Evolutionary conservation across 2,888 invertebrate species (phyloP).

Genomic region (Xanthorhoe spadicearia): DNA sequence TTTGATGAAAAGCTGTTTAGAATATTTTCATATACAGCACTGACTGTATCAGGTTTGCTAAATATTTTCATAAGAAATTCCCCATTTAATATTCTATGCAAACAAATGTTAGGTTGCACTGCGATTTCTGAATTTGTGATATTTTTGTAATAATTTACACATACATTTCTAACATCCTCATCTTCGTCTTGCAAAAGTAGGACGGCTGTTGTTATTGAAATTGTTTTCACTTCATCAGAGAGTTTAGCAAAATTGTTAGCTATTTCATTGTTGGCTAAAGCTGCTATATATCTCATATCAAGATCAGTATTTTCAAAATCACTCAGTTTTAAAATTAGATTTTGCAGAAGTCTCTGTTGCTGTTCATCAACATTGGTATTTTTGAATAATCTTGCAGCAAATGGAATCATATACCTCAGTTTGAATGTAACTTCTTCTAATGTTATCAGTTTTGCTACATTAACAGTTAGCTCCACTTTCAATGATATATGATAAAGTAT

Average conservation of each 20-base stretch:
- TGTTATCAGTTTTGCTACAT: constrained; percentile 46
- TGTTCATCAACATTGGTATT: constrained; percentile 38
- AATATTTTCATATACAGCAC: constrained; percentile 55
- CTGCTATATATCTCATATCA: constrained; percentile 71
- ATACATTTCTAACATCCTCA: constrained; percentile 73
- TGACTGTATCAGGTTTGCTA: constrained; percentile 47
- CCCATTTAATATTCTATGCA: constrained; percentile 58
- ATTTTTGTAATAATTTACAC: constrained; percentile 64
- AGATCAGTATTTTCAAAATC: constrained; percentile 65
- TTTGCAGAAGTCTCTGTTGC: constrained; percentile 50
- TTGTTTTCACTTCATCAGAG: constrained; percentile 60
- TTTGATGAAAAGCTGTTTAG: constrained; percentile 46
- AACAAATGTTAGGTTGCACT: constrained; percentile 66
- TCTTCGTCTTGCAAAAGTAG: constrained; percentile 84
- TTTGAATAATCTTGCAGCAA: constrained; percentile 57
- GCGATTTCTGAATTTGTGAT: constrained; percentile 44
- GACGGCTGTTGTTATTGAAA: constrained; percentile 68
- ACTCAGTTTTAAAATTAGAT: constrained; percentile 58
- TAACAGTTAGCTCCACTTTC: constrained; percentile 46
- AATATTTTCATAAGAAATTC: constrained; percentile 58
- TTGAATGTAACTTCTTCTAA: constrained; percentile 55
- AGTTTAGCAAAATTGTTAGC: constrained; percentile 54
- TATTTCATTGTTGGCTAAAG: constrained; percentile 71
- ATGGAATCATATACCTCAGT: constrained; percentile 67
- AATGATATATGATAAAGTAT: constrained; percentile 65